phyloP scores from a whole-genome alignment of 2,797 vertebrate species.

The Gobionotothen gibberifrons region DNA sequence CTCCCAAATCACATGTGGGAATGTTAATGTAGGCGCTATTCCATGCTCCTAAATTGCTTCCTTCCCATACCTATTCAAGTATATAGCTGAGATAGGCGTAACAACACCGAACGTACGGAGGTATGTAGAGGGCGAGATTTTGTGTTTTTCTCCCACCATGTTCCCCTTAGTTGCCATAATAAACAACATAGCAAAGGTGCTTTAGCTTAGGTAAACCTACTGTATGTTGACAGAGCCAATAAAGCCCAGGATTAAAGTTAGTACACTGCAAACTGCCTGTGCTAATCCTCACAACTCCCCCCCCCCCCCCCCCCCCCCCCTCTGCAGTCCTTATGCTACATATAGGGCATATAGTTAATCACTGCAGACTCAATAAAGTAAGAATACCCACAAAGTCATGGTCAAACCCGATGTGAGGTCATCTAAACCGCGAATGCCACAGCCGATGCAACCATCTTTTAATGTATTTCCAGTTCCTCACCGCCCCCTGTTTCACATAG shows the following conservation, averaged over 20 bases:
- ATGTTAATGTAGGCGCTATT: slow-evolving; percentile 47
- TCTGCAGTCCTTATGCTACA: not conserved
- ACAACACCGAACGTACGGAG: not conserved
- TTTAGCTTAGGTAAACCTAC: slow-evolving; percentile 26
- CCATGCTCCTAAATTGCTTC: slow-evolving; percentile 52
- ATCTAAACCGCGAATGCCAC: slow-evolving; percentile 58
- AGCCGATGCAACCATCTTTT: slow-evolving; percentile 59
- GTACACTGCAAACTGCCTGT: slow-evolving; percentile 30
- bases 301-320: slow-evolving; percentile 1
- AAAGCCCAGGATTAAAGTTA: slow-evolving; percentile 51
- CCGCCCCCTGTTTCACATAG: slow-evolving; percentile 72
- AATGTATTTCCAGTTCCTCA: slow-evolving; percentile 70
- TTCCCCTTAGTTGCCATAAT: slow-evolving; percentile 6
- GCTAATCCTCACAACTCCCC: slow-evolving; percentile 48
- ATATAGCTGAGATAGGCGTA: not conserved
- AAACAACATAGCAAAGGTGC: slow-evolving; percentile 32
- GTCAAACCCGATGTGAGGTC: slow-evolving; percentile 51
- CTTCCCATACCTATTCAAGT: slow-evolving; percentile 38
- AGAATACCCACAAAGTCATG: slow-evolving; percentile 35
- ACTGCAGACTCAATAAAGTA: slow-evolving; percentile 31
- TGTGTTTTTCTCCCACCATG: not conserved
- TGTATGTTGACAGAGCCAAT: slow-evolving; percentile 40
- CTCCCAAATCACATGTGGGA: slow-evolving; percentile 71
- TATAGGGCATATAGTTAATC: slow-evolving; percentile 39
- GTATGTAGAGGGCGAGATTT: not conserved